These are phyloP conservation scores for Mizuhopecten yessoensis DNA, from an alignment of 1,140 invertebrate genomes.

Conservation along the genomic window DNA sequence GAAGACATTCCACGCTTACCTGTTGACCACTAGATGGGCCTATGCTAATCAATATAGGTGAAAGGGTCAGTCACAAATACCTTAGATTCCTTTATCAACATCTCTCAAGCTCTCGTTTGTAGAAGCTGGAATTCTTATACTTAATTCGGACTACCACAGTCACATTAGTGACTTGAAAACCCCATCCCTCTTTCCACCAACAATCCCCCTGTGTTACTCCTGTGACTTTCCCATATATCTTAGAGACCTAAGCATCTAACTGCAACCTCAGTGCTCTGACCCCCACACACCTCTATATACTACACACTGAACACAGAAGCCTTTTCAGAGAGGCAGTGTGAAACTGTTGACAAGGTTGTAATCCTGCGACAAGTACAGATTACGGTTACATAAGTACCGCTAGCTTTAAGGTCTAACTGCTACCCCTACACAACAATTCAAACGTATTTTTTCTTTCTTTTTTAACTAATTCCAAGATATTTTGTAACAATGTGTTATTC, in stretches of 20 bases:
- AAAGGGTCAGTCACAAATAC: neutral
- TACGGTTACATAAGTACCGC: neutral
- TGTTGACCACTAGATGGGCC: neutral
- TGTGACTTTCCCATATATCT: neutral
- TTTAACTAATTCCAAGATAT: neutral
- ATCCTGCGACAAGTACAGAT: neutral
- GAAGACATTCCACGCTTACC: neutral
- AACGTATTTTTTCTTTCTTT: neutral
- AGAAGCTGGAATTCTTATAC: neutral
- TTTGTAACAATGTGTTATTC: neutral
- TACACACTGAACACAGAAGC: neutral
- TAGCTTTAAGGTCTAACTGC: neutral
- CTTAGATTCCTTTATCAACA: constrained; percentile 6
- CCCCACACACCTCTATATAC: neutral
- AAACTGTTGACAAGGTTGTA: constrained; percentile 38
- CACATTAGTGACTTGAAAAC: neutral
- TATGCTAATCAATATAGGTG: neutral
- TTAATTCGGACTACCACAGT: neutral
- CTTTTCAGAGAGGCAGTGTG: constrained; percentile 27
- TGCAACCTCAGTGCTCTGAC: neutral
- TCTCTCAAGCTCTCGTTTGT: neutral
- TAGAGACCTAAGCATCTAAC: constrained; percentile 2
- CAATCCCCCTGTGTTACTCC: constrained; percentile 22
- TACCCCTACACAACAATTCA: neutral
- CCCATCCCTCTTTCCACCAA: neutral